Evolutionary conservation across 53 echinoderm and acorn worm genomes (phyloP), one percentile per base, ranked within the genome.

Genomic region (Luidia sarsii): DNA sequence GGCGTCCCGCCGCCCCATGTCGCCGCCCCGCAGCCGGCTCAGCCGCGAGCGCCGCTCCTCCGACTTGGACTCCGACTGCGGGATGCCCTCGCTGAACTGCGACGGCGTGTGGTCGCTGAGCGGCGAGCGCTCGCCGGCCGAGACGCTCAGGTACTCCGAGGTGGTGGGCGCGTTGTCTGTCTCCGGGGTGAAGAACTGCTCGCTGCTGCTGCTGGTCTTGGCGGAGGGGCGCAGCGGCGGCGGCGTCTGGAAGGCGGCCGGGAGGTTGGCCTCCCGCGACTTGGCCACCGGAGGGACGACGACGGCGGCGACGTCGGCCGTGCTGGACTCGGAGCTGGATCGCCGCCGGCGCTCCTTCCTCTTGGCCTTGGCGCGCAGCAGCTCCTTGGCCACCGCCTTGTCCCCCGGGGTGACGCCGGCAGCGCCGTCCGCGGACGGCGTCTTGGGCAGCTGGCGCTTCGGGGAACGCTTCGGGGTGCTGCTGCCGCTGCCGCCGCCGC

Each of bases 21-120:
- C 93, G 69, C 89, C 83, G 68, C 90, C 84, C 21, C 90, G 87
- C 14, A 95, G 82, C 21, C 72, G 74, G 50, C 95, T 95, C 1
- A 95, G 79, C 15, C 95, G 61, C 0, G 95, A 95, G 64, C 87
- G 89, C 54, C 85, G 83, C 82, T 95, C 95, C 57, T 95, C 92
- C 2, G 95, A 95, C 39, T 57, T 89, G 20, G 95, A 95, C 50
- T 95, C 95, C 19, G 95, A 95, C 18, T 87, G 86, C 7, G 95
- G 95, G 71, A 95, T 89, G 74, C 95, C 95, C 11, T 87, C 87
- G 16, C 87, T 87, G 56, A 84, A 95, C 41, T 84, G 85, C 50
- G 83, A 87, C 57, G 87, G 89, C 19, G 88, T 70, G 82, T 75
- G 70, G 65, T 90, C 90, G 33, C 90, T 85, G 29, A 84, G 75